Base-by-base conservation (phyloP, 2,888 invertebrate genomes). In the Ormyrus rosae region DNA sequence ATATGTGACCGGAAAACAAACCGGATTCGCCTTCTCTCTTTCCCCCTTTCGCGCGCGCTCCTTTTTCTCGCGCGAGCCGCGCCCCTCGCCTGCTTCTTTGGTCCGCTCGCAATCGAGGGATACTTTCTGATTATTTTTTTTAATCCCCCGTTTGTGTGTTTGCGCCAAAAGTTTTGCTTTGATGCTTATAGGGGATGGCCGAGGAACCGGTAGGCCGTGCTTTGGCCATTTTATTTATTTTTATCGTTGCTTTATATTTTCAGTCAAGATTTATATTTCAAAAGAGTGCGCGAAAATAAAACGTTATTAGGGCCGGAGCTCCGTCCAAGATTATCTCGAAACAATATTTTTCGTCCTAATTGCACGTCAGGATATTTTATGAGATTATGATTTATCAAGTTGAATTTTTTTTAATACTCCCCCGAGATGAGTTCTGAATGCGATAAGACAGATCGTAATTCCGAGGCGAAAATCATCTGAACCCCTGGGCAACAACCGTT, bases 1-100 rank as follows among this genome's bases (percentile, higher is more conserved):
- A 89, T 89, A 89, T 89, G 89, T 89, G 89, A 89, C 89, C 86
- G 86, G 89, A 89, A 89, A 89, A 88, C 86, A 88, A 86, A 88
- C 85, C 82, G 82, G 81, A 84, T 74, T 80, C 81, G 51, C 65
- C 61, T 61, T 73, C 77, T 69, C 76, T 67, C 76, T 11, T 53
- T 48, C 45, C 19, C 19, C 1, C 34, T 50, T 48, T 34, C 19
- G 19, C 46, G 6, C 10, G 60, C 10, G n/a, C 19, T 50, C 11
- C 56, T n/a, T 34, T 10, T 60, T 8, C 60, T 71, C 51, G 13
- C 34, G 51, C 72, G 34, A 61, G 61, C 61, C 61, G 61, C 51
- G 60, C 34, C 51, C n/a, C 34, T 67, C 55, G 45, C 56, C 9
- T 19, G 6, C 53, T 56, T 50, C 50, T 68, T 75, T 11, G 13